Base-by-base conservation (phyloP, 1,140 invertebrate species). In the Oreohelix idahoensis region DNA sequence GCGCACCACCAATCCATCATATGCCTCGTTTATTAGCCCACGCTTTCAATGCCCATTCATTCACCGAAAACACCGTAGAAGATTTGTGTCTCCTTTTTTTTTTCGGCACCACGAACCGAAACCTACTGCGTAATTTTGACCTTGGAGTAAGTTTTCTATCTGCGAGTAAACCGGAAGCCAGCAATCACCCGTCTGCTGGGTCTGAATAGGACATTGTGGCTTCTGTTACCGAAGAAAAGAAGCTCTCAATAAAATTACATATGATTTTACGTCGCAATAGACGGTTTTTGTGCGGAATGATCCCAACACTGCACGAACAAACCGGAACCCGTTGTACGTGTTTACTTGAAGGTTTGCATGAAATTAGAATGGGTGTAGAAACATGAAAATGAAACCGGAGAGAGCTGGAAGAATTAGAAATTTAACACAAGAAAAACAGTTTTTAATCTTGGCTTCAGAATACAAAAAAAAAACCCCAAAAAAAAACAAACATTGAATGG, bases 61-160 rank as follows among this genome's bases (percentile, higher is more conserved):
- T 8, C 42, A 45, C 15, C 5, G 42, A 45, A 45, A 45, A 15
- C 5, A 45, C 42, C 42, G 5, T 45, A 45, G n/a, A 45, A 45
- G 42, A 45, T 45, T 45, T 8, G 42, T 15, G 42, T 10, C 53
- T 58, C 8, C 17, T 58, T n/a, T 58, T n/a, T 20, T 58, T n/a
- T 58, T 58, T 58, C 53, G 26, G 26, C 53, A n/a, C 53, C 53
- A 58, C 53, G 17, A 10, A 58, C 53, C 53, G 53, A 58, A 58
- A 58, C 29, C 63, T 66, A 32, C 63, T 66, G 63, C 63, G 63
- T 66, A 66, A 66, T 66, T 66, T 66, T 66, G 63, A 66, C 63
- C 63, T 66, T 66, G 63, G 63, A 66, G 63, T 66, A 66, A 66
- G 51, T 58, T 58, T 58, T 10, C 29, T 66, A 66, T 66, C 29